Conservation (phyloP, 2,113 vertebrate species). For the Acrocephalus arundinaceus region DNA sequence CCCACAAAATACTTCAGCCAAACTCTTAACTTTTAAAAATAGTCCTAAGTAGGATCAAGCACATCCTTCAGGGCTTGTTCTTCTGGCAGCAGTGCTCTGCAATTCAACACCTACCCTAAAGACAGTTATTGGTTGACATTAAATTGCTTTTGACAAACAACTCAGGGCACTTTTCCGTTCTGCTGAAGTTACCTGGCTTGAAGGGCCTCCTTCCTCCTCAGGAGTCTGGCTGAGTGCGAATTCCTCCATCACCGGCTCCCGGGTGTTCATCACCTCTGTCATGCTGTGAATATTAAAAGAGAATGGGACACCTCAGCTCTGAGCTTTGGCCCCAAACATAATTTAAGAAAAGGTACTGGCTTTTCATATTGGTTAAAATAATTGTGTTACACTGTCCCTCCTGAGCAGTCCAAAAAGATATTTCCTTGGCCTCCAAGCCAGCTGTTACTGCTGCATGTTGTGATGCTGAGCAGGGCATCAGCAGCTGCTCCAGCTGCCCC, state of each 20-base stretch:
- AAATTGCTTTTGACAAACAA: not conserved
- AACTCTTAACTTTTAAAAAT: not conserved
- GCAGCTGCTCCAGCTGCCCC: not conserved
- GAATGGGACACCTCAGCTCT: not conserved
- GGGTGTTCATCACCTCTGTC: slow-evolving; percentile 88
- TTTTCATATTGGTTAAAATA: not conserved
- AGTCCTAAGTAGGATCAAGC: not conserved
- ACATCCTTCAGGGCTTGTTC: not conserved
- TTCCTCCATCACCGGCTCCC: slow-evolving; percentile 84
- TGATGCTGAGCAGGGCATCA: not conserved
- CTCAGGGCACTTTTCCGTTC: not conserved
- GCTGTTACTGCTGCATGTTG: not conserved
- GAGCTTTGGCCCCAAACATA: not conserved
- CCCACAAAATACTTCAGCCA: not conserved
- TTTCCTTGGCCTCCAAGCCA: not conserved
- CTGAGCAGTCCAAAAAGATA: not conserved
- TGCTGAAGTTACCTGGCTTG: slow-evolving; percentile 73
- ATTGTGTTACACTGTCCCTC: not conserved
- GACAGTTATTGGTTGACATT: not conserved
- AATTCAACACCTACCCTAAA: not conserved
- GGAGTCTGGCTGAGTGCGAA: slow-evolving; percentile 74
- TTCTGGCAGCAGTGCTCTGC: not conserved
- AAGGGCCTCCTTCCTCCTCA: slow-evolving; percentile 78
- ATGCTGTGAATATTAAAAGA: slow-evolving; percentile 73
- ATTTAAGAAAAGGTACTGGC: not conserved